phyloP scores from a whole-genome alignment of 1,140 invertebrate genomes.

The Chelonus insularis region DNA sequence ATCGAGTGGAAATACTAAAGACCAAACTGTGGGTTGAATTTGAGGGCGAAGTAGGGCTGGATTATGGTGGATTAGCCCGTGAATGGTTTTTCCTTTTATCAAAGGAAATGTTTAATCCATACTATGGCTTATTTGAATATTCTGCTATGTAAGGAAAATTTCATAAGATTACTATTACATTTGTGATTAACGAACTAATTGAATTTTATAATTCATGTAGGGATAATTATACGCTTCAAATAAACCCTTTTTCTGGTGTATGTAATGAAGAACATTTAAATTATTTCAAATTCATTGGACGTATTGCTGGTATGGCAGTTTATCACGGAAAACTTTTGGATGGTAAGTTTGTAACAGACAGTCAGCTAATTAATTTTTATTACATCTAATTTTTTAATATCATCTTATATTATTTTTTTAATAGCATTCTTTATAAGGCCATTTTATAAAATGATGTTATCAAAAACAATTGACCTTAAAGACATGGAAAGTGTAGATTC shows the following conservation, averaged over 20 bases:
- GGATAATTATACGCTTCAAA: constrained; percentile 99
- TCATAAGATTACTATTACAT: constrained; percentile 10
- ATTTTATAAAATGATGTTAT: constrained; percentile 99
- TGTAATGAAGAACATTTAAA: constrained; percentile 97
- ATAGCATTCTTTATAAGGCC: constrained; percentile 98
- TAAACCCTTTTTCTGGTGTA: constrained; percentile 95
- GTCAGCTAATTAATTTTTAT: no score
- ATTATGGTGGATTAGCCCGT: constrained; percentile 95
- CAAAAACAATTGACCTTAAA: constrained; percentile 89
- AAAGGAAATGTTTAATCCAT: constrained; percentile 99
- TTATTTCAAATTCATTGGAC: constrained; percentile 98
- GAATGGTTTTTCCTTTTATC: constrained; percentile 99
- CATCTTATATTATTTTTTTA: constrained; percentile 41
- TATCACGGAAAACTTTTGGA: constrained; percentile 97
- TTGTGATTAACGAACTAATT: not conserved
- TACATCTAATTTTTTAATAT: not conserved
- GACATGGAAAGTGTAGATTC: constrained; percentile 99
- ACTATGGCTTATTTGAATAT: constrained; percentile 99
- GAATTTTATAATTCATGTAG: constrained; percentile 56
- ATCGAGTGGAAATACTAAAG: constrained; percentile 85
- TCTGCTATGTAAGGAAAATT: constrained; percentile 76
- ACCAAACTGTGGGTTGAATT: constrained; percentile 99
- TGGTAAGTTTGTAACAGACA: constrained; percentile 71
- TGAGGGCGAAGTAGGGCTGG: constrained; percentile 94
- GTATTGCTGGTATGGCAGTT: constrained; percentile 97